Evolutionary conservation across 2,888 invertebrate species (phyloP), one percentile per base, ranked within the genome.

Genomic region (Drosophila mayaguana): DNA sequence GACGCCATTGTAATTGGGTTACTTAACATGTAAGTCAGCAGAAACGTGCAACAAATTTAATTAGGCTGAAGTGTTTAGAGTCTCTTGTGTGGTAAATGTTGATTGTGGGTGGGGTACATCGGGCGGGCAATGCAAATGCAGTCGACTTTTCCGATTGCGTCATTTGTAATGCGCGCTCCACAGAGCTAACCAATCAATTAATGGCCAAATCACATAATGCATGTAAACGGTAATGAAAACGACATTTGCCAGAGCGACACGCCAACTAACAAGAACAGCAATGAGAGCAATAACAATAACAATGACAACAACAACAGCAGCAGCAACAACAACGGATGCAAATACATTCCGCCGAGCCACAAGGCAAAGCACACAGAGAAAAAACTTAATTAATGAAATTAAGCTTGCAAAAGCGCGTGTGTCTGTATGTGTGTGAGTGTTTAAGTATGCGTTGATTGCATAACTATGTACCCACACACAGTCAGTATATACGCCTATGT

Each of bases 141-240:
- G 56, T 63, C 54, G 50, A 38, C 55, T 43, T 18, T 65, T 42
- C 63, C 67, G 57, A 73, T 80, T 72, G 60, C 82, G 85, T 83
- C 82, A 82, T 65, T 80, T 63, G 78, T 56, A 48, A 28, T 50
- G 18, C 50, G 62, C 63, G 32, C 34, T 54, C 55, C 63, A 68
- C 50, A 63, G 51, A 70, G 67, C 60, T 63, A 78, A 72, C 86
- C 83, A 83, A 88, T 83, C 86, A 83, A 88, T 84, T 84, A 88
- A 88, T 78, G 80, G 68, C 76, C 78, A 88, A 84, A 84, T 88
- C 86, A 88, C 86, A 84, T 84, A 84, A 88, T 88, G 89, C 81
- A 86, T 88, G 88, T 83, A 78, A 86, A 81, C 71, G 89, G 86
- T 84, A 84, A 84, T 84, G 88, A 86, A 86, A 88, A 84, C 72